phyloP scores from a whole-genome alignment of 2,888 invertebrate genomes.

The Gasteruption jaculator region DNA sequence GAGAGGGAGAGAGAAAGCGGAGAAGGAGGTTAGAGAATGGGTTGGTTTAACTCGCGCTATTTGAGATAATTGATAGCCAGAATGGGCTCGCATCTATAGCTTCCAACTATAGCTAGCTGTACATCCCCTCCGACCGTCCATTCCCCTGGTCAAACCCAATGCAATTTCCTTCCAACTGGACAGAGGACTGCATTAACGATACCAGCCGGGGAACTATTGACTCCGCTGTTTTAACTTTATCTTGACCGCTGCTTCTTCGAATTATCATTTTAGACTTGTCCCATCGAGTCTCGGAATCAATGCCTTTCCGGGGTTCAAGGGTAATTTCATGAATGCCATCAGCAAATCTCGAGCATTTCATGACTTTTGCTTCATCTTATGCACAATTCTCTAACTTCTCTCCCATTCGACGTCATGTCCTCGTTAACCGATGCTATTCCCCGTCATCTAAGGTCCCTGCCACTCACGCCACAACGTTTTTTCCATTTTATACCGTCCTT shows the following conservation, averaged over 20 bases:
- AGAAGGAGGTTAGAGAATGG: slow-evolving; percentile 33
- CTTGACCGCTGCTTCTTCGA: slow-evolving; percentile 10
- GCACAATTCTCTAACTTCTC: too few relatives aligned
- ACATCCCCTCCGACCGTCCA: too few relatives aligned
- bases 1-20: slow-evolving; percentile 2
- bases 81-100: slow-evolving; percentile 33
- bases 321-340: too few relatives aligned
- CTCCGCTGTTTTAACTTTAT: slow-evolving; percentile 12
- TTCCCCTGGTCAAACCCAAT: too few relatives aligned
- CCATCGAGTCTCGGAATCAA: slow-evolving; percentile 14
- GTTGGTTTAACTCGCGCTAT: slow-evolving; percentile 40
- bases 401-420: too few relatives aligned
- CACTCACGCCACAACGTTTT: too few relatives aligned
- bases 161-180: slow-evolving; percentile 40
- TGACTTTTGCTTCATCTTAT: too few relatives aligned
- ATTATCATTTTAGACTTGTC: slow-evolving; percentile 14
- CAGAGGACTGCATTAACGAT: slow-evolving; percentile 40
- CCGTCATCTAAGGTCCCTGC: too few relatives aligned
- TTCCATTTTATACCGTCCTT: too few relatives aligned
- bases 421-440: too few relatives aligned
- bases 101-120: slow-evolving; percentile 15
- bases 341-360: too few relatives aligned
- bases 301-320: slow-evolving; percentile 21
- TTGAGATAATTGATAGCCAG: slow-evolving; percentile 43
- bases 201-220: slow-evolving; percentile 29